Percentiles rank a stretch among this genome's conserved stretches.
Evolutionary conservation across 2,113 vertebrate genomes (phyloP).

Genomic region (Poeciliopsis occidentalis): DNA sequence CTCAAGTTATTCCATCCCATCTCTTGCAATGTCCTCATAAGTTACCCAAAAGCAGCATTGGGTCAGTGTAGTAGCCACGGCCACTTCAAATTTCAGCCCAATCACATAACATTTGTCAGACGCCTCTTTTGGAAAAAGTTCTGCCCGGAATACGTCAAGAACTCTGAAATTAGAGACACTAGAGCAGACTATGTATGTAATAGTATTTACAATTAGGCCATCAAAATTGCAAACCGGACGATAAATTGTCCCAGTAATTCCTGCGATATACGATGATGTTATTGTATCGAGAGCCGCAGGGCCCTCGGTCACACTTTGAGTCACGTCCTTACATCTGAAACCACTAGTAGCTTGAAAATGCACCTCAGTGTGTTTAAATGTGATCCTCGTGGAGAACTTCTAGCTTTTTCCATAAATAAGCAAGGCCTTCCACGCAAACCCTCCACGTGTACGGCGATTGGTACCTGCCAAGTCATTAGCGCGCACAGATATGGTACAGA

Average conservation of each 20-base stretch:
- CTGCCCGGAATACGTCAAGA: not conserved
- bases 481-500: not conserved
- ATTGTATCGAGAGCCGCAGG: not conserved
- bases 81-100: not conserved
- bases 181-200: too few species aligned
- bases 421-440: not conserved
- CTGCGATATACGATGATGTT: too few species aligned
- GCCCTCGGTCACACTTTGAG: not conserved
- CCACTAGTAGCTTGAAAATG: not conserved
- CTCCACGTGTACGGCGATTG: not conserved
- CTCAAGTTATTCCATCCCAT: too few species aligned
- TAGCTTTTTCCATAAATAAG: not conserved
- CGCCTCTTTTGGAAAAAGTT: not conserved
- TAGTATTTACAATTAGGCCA: too few species aligned
- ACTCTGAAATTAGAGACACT: not conserved
- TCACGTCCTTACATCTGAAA: not conserved
- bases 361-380: not conserved
- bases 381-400: not conserved
- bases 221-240: too few species aligned
- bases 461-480: not conserved
- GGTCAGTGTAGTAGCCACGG: not conserved
- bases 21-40: not conserved
- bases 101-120: not conserved
- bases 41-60: not conserved
- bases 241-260: too few species aligned